A percentile compares a stretch with the other conserved stretches of the same genome.
phyloP scores from a whole-genome alignment of 2,888 invertebrate species.

The Rotaria magnacalcarata region DNA sequence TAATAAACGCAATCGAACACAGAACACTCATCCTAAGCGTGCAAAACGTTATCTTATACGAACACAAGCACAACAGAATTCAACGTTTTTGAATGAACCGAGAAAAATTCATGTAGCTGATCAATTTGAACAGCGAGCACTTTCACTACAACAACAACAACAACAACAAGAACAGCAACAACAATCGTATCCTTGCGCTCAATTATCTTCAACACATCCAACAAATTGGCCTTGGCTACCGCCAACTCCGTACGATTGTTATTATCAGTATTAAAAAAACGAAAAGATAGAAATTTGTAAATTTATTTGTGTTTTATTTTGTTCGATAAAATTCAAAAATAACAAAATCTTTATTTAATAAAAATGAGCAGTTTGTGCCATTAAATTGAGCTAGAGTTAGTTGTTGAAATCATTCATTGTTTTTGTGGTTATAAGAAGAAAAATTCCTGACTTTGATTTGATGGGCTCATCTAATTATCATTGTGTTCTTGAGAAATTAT shows the following conservation, averaged over 20 bases:
- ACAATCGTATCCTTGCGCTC: background rate
- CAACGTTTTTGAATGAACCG: background rate
- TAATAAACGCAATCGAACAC: constrained; percentile 44
- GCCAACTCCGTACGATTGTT: background rate
- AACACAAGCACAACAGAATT: background rate
- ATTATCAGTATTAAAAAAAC: background rate
- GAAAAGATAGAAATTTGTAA: background rate
- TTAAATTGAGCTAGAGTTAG: no score
- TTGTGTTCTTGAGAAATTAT: no score
- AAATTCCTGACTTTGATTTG: no score
- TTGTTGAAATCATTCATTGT: no score
- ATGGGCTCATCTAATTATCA: no score
- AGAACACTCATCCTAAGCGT: constrained; percentile 44
- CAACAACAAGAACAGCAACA: background rate
- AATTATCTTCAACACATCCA: background rate
- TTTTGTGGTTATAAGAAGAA: no score
- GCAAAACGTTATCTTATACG: constrained; percentile 40
- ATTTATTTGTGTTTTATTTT: background rate
- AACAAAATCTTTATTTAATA: no score
- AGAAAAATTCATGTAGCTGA: background rate
- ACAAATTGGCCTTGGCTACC: background rate
- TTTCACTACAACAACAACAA: background rate
- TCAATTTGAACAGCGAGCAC: background rate
- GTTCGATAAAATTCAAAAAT: background rate
- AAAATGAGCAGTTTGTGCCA: no score